Conservation (phyloP, 2,113 vertebrate genomes). For the Cololabis saira region DNA sequence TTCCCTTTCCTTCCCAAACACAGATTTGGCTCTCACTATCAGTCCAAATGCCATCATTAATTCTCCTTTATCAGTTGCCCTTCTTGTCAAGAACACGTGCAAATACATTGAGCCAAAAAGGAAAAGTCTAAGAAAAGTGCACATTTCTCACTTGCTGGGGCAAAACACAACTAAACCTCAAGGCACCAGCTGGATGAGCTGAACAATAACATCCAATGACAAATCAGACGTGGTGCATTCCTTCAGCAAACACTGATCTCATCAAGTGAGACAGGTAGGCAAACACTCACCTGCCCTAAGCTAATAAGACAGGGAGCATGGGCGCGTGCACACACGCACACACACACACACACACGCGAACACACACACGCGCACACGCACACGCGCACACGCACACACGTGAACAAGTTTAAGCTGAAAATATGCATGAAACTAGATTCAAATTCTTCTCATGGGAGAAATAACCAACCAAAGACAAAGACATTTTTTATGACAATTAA, state of each 20-base stretch:
- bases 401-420: slow-evolving; percentile 38
- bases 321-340: slow-evolving; percentile 19
- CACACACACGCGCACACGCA: slow-evolving; percentile 25
- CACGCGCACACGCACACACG: slow-evolving; percentile 26
- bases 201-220: slow-evolving; percentile 70
- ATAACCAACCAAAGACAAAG: neutral
- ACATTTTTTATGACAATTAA: too few species aligned
- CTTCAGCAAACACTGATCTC: slow-evolving; percentile 70
- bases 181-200: slow-evolving; percentile 62
- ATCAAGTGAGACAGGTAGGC: slow-evolving; percentile 66
- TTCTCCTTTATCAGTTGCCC: slow-evolving; percentile 36
- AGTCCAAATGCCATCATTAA: slow-evolving; percentile 11
- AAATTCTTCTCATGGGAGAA: slow-evolving; percentile 8
- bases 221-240: slow-evolving; percentile 75
- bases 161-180: slow-evolving; percentile 44
- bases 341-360: slow-evolving; percentile 14
- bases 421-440: neutral
- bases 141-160: slow-evolving; percentile 61
- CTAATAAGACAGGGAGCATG: slow-evolving; percentile 58
- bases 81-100: slow-evolving; percentile 31
- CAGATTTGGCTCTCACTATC: neutral
- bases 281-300: slow-evolving; percentile 79
- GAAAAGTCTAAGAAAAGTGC: slow-evolving; percentile 42
- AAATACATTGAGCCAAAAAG: slow-evolving; percentile 32
- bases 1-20: too few species aligned